Conservation (phyloP, 2,888 invertebrate species). For the Drosophila niveifrons region DNA sequence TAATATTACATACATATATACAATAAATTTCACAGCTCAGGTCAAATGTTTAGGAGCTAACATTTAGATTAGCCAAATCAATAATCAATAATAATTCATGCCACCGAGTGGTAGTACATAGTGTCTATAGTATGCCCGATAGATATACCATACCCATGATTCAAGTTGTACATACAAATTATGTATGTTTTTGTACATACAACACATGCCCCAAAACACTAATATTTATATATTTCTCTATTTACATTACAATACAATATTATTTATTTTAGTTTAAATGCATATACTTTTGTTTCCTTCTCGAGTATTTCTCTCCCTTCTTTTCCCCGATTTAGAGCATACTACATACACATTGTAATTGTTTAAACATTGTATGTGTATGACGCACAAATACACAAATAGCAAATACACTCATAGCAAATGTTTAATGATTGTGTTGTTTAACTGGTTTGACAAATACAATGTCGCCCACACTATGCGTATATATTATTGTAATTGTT, state of each 20-base stretch:
- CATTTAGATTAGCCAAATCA: slow-evolving; percentile 31
- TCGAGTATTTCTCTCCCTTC: slow-evolving; percentile 20
- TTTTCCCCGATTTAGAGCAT: slow-evolving; percentile 15
- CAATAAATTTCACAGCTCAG: slow-evolving; percentile 50
- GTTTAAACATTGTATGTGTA: slow-evolving; percentile 29
- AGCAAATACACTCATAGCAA: slow-evolving; percentile 8
- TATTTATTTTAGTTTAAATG: slow-evolving; percentile 53
- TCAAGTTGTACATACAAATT: slow-evolving; percentile 36
- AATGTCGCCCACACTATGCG: slow-evolving; percentile 4
- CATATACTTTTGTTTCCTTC: slow-evolving; percentile 10
- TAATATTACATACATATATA: slow-evolving; percentile 16
- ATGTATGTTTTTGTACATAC: not conserved
- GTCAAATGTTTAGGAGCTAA: slow-evolving; percentile 46
- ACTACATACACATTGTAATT: slow-evolving; percentile 16
- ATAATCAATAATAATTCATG: slow-evolving; percentile 28
- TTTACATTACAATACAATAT: slow-evolving; percentile 27
- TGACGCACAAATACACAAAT: slow-evolving; percentile 28
- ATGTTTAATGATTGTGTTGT: slow-evolving; percentile 17
- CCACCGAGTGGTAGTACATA: slow-evolving; percentile 21
- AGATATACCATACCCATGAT: slow-evolving; percentile 7
- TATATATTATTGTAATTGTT: slow-evolving; percentile 47
- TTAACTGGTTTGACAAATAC: slow-evolving; percentile 6
- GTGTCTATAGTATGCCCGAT: slow-evolving; percentile 22
- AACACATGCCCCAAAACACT: slow-evolving; percentile 14
- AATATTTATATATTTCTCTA: slow-evolving; percentile 44